Percentiles rank a stretch among this genome's conserved stretches.
These are phyloP conservation scores for Allacma fusca DNA, from an alignment of 2,888 invertebrate genomes.

Conservation along the genomic window DNA sequence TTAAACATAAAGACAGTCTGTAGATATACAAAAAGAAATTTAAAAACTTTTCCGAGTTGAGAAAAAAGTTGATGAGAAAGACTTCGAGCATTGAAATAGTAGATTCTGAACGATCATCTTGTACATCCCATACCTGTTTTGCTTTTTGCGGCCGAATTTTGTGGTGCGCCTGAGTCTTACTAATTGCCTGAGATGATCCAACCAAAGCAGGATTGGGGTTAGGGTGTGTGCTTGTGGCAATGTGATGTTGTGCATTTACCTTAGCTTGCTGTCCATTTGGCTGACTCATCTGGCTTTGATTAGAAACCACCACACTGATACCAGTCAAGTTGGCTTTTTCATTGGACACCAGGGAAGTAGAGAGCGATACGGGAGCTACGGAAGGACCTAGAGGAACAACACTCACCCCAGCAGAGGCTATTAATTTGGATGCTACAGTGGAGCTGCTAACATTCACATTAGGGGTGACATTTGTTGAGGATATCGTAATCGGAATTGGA, in stretches of 20 bases:
- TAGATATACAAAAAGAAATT: not conserved
- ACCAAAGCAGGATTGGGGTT: constrained; percentile 37
- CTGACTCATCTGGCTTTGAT: constrained; percentile 19
- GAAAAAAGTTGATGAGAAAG: not conserved
- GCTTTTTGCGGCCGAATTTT: constrained; percentile 43
- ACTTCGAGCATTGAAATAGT: constrained; percentile 2
- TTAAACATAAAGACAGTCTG: not conserved
- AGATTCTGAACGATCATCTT: constrained; percentile 17
- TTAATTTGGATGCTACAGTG: not conserved
- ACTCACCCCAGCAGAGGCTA: constrained; percentile 7
- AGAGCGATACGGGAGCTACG: constrained; percentile 11
- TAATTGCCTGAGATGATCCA: constrained; percentile 38
- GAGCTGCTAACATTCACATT: not conserved
- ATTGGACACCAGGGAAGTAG: not conserved
- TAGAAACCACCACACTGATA: constrained; percentile 26
- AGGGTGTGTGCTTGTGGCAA: constrained; percentile 32
- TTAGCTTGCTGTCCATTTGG: constrained; percentile 32
- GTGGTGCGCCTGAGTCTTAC: constrained; percentile 42
- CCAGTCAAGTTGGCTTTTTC: constrained; percentile 18
- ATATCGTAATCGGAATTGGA: constrained; percentile 3
- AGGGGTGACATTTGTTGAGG: not conserved
- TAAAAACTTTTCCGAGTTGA: no score
- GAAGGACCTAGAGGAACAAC: constrained; percentile 17
- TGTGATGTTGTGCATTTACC: constrained; percentile 35
- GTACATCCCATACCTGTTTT: constrained; percentile 41